Percentiles rank a stretch among this genome's conserved stretches.
Evolutionary conservation across 2,113 vertebrate species (phyloP).

Genomic region (Leucoraja erinaceus): DNA sequence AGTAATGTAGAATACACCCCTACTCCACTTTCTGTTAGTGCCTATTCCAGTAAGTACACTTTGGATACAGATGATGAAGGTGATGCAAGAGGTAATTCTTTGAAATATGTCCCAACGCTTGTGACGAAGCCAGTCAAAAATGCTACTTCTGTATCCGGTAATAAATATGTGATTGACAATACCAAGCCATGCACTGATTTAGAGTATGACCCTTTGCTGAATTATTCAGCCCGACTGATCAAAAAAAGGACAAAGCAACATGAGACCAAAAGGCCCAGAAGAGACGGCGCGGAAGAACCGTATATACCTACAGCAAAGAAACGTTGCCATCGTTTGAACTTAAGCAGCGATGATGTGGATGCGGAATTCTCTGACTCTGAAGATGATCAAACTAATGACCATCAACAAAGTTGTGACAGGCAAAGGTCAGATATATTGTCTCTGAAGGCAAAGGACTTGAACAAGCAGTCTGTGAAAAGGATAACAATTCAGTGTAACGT

Average conservation of each 20-base stretch:
- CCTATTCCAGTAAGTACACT: slow-evolving; percentile 73
- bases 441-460: slow-evolving; percentile 42
- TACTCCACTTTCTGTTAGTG: slow-evolving; percentile 56
- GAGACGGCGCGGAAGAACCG: slow-evolving; percentile 50
- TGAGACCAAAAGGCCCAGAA: slow-evolving; percentile 48
- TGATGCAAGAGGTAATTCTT: slow-evolving; percentile 52
- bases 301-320: slow-evolving; percentile 64
- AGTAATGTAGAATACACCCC: slow-evolving; percentile 71
- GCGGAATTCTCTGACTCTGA: slow-evolving; percentile 79
- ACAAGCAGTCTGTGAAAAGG: slow-evolving; percentile 47
- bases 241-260: slow-evolving; percentile 52
- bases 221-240: slow-evolving; percentile 77
- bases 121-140: slow-evolving; percentile 56
- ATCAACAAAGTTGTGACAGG: slow-evolving; percentile 48
- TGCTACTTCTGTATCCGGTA: slow-evolving; percentile 52
- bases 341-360: slow-evolving; percentile 51
- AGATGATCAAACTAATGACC: slow-evolving; percentile 59
- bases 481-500: slow-evolving; percentile 49
- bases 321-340: slow-evolving; percentile 47
- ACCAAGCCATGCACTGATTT: slow-evolving; percentile 81
- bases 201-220: slow-evolving; percentile 91
- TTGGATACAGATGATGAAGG: slow-evolving; percentile 57
- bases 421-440: slow-evolving; percentile 41
- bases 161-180: slow-evolving; percentile 85
- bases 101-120: slow-evolving; percentile 84